Evolutionary conservation across 2,888 invertebrate genomes (phyloP).

Genomic region (Ochropleura plecta): DNA sequence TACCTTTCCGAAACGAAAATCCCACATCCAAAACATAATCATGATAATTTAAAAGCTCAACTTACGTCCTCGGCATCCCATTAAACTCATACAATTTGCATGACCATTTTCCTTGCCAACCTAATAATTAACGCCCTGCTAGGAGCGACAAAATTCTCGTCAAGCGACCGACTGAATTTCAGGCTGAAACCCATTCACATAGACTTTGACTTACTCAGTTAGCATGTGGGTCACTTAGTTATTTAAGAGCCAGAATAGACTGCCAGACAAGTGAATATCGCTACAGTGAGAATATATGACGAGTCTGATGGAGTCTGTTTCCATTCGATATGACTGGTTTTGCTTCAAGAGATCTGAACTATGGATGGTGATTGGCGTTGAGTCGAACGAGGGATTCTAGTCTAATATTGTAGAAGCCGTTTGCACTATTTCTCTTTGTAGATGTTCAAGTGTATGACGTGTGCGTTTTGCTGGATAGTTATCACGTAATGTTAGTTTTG

Average conservation of each 20-base stretch:
- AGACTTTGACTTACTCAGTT: slow-evolving; percentile 20
- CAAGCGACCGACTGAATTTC: slow-evolving; percentile 8
- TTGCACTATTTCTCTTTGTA: neutral
- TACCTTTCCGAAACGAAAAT: neutral
- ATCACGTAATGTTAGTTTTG: neutral
- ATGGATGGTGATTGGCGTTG: slow-evolving; percentile 26
- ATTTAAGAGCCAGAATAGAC: slow-evolving; percentile 47
- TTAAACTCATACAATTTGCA: slow-evolving; percentile 30
- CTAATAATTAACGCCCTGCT: slow-evolving; percentile 11
- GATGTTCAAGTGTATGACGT: neutral
- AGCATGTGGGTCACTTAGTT: slow-evolving; percentile 27
- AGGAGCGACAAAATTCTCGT: slow-evolving; percentile 10
- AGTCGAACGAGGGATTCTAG: neutral
- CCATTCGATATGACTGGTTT: neutral
- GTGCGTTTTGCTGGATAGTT: neutral
- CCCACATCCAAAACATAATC: neutral
- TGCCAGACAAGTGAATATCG: slow-evolving; percentile 37
- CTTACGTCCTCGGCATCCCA: neutral
- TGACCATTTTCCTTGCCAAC: slow-evolving; percentile 14
- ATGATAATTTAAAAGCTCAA: slow-evolving; percentile 17
- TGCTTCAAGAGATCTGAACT: slow-evolving; percentile 20
- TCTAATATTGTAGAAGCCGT: neutral
- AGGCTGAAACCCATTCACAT: slow-evolving; percentile 2
- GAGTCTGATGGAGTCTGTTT: slow-evolving; percentile 25
- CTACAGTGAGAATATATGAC: slow-evolving; percentile 58